phyloP scores from a whole-genome alignment of 2,797 vertebrate genomes.

The Leucoraja ocellata region DNA sequence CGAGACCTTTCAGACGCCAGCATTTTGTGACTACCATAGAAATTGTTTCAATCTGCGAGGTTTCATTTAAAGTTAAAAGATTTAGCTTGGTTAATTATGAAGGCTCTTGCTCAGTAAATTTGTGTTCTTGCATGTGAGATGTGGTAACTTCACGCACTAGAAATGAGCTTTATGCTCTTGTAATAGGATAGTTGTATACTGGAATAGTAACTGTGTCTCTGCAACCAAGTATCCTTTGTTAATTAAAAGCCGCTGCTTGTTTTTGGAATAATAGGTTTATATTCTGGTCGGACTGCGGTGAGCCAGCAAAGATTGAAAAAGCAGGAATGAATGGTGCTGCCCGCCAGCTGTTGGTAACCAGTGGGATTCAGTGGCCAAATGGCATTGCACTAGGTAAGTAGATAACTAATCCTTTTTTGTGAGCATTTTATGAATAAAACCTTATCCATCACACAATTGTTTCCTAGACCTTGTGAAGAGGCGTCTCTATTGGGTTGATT shows the following conservation, averaged over 20 bases:
- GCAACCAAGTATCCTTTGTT: background rate
- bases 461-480: slow-evolving; percentile 85
- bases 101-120: background rate
- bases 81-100: background rate
- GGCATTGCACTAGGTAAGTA: slow-evolving; percentile 87
- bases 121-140: background rate
- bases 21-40: no score
- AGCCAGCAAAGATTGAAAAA: slow-evolving; percentile 95
- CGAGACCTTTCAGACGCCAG: no score
- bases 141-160: background rate
- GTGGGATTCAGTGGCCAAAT: slow-evolving; percentile 92
- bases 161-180: no score
- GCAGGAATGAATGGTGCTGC: slow-evolving; percentile 93
- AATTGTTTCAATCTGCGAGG: background rate
- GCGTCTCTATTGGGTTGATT: slow-evolving; percentile 93
- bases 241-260: background rate
- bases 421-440: background rate
- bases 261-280: slow-evolving; percentile 64
- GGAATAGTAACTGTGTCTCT: no score
- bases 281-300: slow-evolving; percentile 98
- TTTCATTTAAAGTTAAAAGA: background rate
- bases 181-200: no score
- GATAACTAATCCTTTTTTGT: background rate
- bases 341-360: slow-evolving; percentile 80
- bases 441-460: background rate